Percentiles rank a stretch among this genome's conserved stretches.
These are phyloP conservation scores for Cylas formicarius DNA, from an alignment of 1,140 invertebrate species.

Conservation along the genomic window DNA sequence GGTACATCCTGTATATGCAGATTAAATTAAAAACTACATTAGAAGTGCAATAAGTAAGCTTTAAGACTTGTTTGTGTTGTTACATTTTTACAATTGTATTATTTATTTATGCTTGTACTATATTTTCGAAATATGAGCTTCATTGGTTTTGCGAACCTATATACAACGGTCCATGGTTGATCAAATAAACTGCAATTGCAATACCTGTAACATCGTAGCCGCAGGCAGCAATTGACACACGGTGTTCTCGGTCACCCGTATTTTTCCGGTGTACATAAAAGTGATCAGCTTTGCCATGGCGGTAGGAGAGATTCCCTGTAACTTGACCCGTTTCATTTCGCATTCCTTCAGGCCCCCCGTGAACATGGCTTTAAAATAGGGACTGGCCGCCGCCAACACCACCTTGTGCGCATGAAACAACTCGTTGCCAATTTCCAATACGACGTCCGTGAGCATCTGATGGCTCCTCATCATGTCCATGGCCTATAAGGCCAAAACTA, in stretches of 20 bases:
- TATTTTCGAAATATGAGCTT: no score
- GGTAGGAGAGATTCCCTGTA: conserved; percentile 82
- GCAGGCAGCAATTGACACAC: conserved; percentile 85
- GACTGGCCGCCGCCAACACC: conserved; percentile 85
- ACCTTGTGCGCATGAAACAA: conserved; percentile 86
- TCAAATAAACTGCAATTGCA: no score
- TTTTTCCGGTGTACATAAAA: conserved; percentile 88
- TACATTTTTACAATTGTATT: no score
- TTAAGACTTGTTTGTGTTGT: no score
- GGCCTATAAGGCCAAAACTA: conserved; percentile 48
- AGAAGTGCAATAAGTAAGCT: no score
- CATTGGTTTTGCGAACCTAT: no score
- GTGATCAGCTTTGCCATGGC: conserved; percentile 76
- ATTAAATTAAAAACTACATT: no score
- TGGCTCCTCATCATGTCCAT: conserved; percentile 85
- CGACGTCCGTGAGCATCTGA: conserved; percentile 84
- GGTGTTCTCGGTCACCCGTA: conserved; percentile 81
- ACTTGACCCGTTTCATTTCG: conserved; percentile 74
- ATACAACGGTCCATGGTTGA: no score
- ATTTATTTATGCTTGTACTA: no score
- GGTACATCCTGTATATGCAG: no score
- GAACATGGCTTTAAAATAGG: conserved; percentile 95
- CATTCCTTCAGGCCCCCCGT: conserved; percentile 79
- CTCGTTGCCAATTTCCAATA: conserved; percentile 75
- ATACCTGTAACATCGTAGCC: conserved; percentile 90